A percentile compares a stretch with the other conserved stretches of the same genome.
Conservation (phyloP, 2,888 invertebrate species). For the Lasioglossum lativentre region DNA sequence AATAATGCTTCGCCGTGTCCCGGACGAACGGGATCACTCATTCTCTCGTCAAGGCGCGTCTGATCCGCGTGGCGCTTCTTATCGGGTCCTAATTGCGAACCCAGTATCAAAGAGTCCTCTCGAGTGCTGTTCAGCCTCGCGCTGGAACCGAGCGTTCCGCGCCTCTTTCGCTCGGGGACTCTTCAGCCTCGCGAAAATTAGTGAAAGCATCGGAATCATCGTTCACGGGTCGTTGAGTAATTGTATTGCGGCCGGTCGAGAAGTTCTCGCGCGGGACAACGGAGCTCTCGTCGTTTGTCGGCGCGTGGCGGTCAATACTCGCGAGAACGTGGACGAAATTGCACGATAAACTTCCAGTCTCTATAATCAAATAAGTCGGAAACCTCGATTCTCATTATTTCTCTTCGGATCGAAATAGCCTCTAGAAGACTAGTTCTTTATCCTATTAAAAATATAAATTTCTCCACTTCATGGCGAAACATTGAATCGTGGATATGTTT, state of each 20-base stretch:
- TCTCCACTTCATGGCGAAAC: no score
- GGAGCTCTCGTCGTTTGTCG: constrained; percentile 5
- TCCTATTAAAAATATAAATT: no score
- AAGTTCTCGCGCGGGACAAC: constrained; percentile 21
- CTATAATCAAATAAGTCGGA: background rate
- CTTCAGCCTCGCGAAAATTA: constrained; percentile 33
- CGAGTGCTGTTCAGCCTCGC: constrained; percentile 20
- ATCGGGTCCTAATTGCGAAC: constrained; percentile 27
- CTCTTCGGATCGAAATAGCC: no score
- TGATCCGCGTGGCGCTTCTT: background rate
- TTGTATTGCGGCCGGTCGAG: constrained; percentile 40
- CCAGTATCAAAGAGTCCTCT: constrained; percentile 13
- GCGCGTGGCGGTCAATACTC: constrained; percentile 17
- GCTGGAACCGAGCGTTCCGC: constrained; percentile 24
- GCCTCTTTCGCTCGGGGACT: constrained; percentile 25
- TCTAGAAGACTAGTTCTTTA: no score
- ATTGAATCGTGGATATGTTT: no score
- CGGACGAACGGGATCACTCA: background rate
- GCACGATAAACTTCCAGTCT: background rate
- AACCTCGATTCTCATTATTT: no score
- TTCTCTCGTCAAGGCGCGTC: background rate
- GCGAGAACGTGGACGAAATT: background rate
- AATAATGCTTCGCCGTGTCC: background rate
- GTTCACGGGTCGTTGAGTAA: constrained; percentile 33
- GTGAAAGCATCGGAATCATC: constrained; percentile 41